A percentile compares a stretch with the other conserved stretches of the same genome.
phyloP scores from a whole-genome alignment of 2,113 vertebrate species.

The Acanthisitta chloris region DNA sequence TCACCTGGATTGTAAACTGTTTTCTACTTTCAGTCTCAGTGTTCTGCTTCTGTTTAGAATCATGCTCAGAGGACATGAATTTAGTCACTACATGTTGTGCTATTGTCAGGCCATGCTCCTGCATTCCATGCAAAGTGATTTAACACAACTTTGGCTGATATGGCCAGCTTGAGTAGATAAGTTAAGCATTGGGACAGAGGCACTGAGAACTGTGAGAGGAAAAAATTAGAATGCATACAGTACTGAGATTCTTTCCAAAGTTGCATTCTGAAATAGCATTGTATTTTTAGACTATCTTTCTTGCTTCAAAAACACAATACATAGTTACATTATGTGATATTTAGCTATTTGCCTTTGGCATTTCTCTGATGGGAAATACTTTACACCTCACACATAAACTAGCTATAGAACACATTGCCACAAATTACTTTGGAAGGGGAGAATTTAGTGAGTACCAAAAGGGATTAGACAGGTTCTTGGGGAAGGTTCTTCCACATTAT shows the following conservation, averaged over 20 bases:
- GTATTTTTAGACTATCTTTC: slow-evolving; percentile 33
- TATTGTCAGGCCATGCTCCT: neutral
- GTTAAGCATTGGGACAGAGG: slow-evolving; percentile 10
- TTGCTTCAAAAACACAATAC: slow-evolving; percentile 31
- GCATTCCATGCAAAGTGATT: slow-evolving; percentile 48
- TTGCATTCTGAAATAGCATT: slow-evolving; percentile 40
- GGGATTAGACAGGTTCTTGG: neutral
- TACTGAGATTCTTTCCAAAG: slow-evolving; percentile 51
- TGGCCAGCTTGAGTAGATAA: slow-evolving; percentile 13
- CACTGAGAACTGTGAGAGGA: neutral
- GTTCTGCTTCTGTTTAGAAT: neutral
- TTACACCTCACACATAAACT: neutral
- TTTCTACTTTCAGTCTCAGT: neutral
- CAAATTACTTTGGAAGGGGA: neutral
- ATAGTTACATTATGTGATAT: neutral
- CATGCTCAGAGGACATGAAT: neutral
- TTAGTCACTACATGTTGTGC: neutral
- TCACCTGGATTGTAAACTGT: neutral
- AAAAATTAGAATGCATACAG: neutral
- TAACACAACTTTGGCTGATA: slow-evolving; percentile 45
- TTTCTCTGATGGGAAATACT: neutral
- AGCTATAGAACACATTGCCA: neutral
- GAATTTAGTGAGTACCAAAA: neutral
- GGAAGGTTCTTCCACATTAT: neutral
- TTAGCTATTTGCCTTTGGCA: neutral